Evolutionary conservation across 2,797 vertebrate species (phyloP).

Genomic region (Oreochromis grahami): DNA sequence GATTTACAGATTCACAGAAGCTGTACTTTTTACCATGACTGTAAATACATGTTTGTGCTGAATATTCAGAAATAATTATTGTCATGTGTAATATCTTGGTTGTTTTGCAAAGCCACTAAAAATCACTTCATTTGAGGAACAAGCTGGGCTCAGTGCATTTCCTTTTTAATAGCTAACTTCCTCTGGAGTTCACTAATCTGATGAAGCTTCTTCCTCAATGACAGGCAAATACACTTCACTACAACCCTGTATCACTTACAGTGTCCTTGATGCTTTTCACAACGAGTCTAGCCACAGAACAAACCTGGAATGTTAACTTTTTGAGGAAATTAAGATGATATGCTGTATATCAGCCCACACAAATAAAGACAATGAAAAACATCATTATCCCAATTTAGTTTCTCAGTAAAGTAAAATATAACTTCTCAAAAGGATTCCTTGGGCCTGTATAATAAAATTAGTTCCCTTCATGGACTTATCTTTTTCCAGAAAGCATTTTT

Average conservation of each 20-base stretch:
- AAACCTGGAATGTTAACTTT: background rate
- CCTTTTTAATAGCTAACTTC: background rate
- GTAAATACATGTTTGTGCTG: background rate
- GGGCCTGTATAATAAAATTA: background rate
- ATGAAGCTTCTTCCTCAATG: slow-evolving; percentile 9
- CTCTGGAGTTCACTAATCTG: background rate
- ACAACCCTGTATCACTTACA: background rate
- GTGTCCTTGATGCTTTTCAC: background rate
- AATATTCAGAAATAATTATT: background rate
- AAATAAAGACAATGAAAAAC: background rate
- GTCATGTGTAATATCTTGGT: background rate
- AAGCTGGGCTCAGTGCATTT: background rate
- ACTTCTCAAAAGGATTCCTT: background rate
- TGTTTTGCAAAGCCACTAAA: background rate
- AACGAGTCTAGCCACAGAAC: background rate
- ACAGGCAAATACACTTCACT: background rate
- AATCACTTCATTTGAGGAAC: slow-evolving; percentile 36
- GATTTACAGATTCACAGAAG: background rate
- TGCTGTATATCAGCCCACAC: background rate
- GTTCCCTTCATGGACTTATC: background rate
- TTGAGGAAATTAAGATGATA: background rate
- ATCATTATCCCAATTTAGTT: background rate
- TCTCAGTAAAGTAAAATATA: background rate
- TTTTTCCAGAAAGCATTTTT: background rate
- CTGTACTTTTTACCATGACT: background rate